Base-by-base conservation (phyloP, 1,140 invertebrate species). In the Pachypsylla venusta region DNA sequence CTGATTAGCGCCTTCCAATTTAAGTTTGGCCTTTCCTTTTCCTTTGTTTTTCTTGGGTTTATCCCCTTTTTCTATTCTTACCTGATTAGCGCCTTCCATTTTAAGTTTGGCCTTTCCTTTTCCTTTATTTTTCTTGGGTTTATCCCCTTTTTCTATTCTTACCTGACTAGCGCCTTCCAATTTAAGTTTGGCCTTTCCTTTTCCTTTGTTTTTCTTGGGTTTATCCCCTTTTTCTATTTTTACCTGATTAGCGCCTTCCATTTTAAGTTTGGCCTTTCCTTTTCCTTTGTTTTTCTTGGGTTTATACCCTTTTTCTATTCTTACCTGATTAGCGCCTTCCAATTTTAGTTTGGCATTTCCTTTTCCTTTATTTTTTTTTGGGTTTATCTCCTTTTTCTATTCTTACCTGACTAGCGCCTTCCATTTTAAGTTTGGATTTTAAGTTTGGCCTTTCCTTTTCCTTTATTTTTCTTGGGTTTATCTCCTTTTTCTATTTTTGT, bases 391-490 rank as follows among this genome's bases (percentile, higher is more conserved):
- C 42, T 22, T 48, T 48, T 22, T 48, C 42, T 19, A 48, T 7
- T 22, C 22, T 48, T 48, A 3, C 3, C 42, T 48, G n/a, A n/a
- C n/a, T n/a, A n/a, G n/a, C n/a, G n/a, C n/a, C n/a, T n/a, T n/a
- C n/a, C n/a, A n/a, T n/a, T n/a, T n/a, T n/a, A n/a, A n/a, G n/a
- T n/a, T n/a, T n/a, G n/a, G n/a, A n/a, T n/a, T n/a, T n/a, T n/a
- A n/a, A n/a, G n/a, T n/a, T n/a, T n/a, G n/a, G n/a, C 42, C n/a
- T 48, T 48, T n/a, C 42, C 42, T 22, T 48, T 48, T 4, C 42
- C 42, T 22, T 48, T 48, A n/a, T n/a, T n/a, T 22, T 48, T 48
- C 42, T 48, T 48, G 4, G 42, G 42, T 22, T 48, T 48, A 22
- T 48, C 42, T 22, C 42, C 42, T 22, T 48, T 48, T 22, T 48